phyloP scores from a whole-genome alignment of 2,888 invertebrate genomes.

The Morinoia aosen region DNA sequence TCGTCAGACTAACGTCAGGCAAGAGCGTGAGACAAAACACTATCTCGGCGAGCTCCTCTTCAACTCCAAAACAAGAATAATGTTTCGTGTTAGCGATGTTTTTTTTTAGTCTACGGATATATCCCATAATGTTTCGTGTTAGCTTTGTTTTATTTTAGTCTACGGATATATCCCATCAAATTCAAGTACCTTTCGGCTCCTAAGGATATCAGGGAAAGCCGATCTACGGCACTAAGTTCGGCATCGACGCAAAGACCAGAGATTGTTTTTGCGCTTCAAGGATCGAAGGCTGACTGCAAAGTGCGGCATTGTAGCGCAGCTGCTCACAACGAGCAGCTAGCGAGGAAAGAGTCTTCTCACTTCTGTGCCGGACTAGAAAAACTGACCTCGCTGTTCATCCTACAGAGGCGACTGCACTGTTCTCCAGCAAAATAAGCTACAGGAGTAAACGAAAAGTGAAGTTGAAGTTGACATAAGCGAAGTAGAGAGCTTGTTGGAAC shows the following conservation, averaged over 20 bases:
- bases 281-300: slow-evolving; percentile 22
- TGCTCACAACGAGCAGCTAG: neutral
- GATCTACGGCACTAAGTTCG: neutral
- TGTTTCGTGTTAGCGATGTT: neutral
- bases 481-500: too few species aligned
- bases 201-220: neutral
- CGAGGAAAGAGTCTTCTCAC: neutral
- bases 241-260: slow-evolving; percentile 5
- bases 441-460: neutral
- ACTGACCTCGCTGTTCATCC: neutral
- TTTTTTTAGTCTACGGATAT: neutral
- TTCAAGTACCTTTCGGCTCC: slow-evolving; percentile 17
- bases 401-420: neutral
- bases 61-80: neutral
- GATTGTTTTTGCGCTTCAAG: slow-evolving; percentile 25
- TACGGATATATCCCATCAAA: neutral
- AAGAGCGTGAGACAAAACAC: neutral
- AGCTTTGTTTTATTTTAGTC: slow-evolving; percentile 17
- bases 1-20: neutral
- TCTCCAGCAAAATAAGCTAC: neutral
- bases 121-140: neutral
- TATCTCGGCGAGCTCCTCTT: neutral
- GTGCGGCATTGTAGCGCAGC: slow-evolving; percentile 19
- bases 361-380: neutral
- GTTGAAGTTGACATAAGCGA: neutral